phyloP scores from a whole-genome alignment of 2,888 invertebrate species.

The Osmoderma eremita region DNA sequence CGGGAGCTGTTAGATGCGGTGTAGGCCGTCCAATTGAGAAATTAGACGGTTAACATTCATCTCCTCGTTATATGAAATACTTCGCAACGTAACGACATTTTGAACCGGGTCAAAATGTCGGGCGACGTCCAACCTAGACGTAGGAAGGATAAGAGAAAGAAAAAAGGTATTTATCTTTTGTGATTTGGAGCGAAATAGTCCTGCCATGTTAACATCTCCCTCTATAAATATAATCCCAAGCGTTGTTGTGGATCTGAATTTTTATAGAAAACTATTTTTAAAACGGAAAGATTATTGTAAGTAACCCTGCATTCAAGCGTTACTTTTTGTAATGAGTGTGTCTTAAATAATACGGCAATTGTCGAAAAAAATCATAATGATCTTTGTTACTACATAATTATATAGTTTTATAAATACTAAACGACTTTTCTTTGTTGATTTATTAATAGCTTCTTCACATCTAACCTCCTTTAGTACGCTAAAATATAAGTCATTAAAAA shows the following conservation, averaged over 20 bases:
- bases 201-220: neutral
- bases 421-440: neutral
- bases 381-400: neutral
- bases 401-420: too few species aligned
- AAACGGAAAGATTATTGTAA: slow-evolving; percentile 3
- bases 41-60: slow-evolving; percentile 9
- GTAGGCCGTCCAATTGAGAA: slow-evolving; percentile 5
- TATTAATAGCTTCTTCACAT: neutral
- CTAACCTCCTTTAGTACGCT: neutral
- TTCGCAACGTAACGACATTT: slow-evolving; percentile 38
- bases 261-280: slow-evolving; percentile 35
- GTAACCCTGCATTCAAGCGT: too few species aligned
- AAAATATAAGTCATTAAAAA: neutral
- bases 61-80: slow-evolving; percentile 42
- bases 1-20: slow-evolving; percentile 16
- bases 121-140: slow-evolving; percentile 88
- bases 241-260: neutral
- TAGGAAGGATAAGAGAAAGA: slow-evolving; percentile 84
- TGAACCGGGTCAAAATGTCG: slow-evolving; percentile 76
- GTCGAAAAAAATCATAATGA: too few species aligned
- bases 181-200: neutral
- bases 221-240: too few species aligned
- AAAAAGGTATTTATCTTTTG: slow-evolving; percentile 73
- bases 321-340: neutral
- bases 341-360: neutral